Conservation (phyloP, 2,113 vertebrate species). For the Pachyramphus minor region DNA sequence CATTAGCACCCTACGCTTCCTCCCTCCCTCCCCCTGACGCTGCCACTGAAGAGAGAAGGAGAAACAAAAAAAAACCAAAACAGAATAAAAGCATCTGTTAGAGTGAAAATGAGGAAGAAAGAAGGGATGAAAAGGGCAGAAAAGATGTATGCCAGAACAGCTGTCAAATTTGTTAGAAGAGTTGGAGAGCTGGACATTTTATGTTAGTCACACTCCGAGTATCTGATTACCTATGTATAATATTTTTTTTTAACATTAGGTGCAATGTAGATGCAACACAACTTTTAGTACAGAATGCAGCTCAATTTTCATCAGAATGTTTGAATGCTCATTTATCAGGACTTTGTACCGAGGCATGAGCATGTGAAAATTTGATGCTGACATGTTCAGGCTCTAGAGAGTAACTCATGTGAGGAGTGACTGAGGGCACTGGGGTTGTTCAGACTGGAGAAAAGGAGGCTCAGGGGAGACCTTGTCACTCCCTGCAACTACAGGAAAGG, state of each 20-base stretch:
- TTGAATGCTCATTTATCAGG: background rate
- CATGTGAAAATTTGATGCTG: background rate
- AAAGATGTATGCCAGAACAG: conserved; percentile 68
- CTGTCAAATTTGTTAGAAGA: conserved; percentile 67
- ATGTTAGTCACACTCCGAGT: conserved; percentile 29
- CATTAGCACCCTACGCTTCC: conserved; percentile 62
- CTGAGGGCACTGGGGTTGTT: background rate
- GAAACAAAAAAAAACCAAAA: conserved; percentile 73
- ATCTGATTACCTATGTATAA: background rate
- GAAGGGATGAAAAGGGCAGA: conserved; percentile 26
- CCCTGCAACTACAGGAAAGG: background rate
- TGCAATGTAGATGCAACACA: background rate
- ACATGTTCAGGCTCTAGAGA: background rate
- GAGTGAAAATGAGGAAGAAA: conserved; percentile 53
- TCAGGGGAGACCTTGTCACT: background rate
- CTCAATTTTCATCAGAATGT: background rate
- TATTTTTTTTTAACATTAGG: background rate
- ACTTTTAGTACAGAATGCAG: background rate
- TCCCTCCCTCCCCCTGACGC: conserved; percentile 44
- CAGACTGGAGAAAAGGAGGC: background rate
- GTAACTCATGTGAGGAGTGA: background rate
- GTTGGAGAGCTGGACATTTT: conserved; percentile 59
- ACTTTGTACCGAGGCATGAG: background rate
- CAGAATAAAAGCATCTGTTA: conserved; percentile 84
- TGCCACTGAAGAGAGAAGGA: conserved; percentile 57